A percentile compares a stretch with the other conserved stretches of the same genome.
Evolutionary conservation across 2,888 invertebrate genomes (phyloP).

Genomic region (Mesochorus sp.): DNA sequence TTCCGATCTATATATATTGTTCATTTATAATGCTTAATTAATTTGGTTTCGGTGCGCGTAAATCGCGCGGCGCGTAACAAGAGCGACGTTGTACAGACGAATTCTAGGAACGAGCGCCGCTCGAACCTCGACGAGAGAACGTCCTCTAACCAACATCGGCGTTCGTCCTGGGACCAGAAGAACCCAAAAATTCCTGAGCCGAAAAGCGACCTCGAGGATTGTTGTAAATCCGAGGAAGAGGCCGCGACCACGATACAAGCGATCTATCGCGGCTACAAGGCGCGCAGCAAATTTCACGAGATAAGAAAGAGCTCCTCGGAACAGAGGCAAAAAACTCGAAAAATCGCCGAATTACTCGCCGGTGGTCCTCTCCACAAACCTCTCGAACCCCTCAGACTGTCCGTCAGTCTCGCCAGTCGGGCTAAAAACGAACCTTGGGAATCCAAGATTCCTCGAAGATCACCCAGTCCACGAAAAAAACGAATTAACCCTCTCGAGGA

Average conservation of each 20-base stretch:
- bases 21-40: not conserved
- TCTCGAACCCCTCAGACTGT: conserved; percentile 67
- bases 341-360: conserved; percentile 71
- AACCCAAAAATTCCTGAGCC: too few relatives aligned
- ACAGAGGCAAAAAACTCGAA: conserved; percentile 59
- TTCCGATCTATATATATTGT: not conserved
- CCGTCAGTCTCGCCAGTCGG: conserved; percentile 59
- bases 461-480: conserved; percentile 59
- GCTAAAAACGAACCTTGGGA: conserved; percentile 56
- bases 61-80: conserved; percentile 54
- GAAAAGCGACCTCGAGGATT: too few relatives aligned
- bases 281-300: conserved; percentile 71
- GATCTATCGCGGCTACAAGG: conserved; percentile 77
- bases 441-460: conserved; percentile 43
- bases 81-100: conserved; percentile 57
- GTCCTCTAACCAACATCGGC: conserved; percentile 25
- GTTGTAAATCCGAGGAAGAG: conserved; percentile 74
- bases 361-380: conserved; percentile 62
- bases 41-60: conserved; percentile 27
- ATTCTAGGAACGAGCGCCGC: conserved; percentile 46
- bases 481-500: conserved; percentile 31
- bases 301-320: conserved; percentile 65
- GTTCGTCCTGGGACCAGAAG: conserved; percentile 57
- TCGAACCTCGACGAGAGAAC: conserved; percentile 36
- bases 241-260: conserved; percentile 80